Evolutionary conservation across 2,797 vertebrate genomes (phyloP).

Genomic region (Sarcoramphus papa): DNA sequence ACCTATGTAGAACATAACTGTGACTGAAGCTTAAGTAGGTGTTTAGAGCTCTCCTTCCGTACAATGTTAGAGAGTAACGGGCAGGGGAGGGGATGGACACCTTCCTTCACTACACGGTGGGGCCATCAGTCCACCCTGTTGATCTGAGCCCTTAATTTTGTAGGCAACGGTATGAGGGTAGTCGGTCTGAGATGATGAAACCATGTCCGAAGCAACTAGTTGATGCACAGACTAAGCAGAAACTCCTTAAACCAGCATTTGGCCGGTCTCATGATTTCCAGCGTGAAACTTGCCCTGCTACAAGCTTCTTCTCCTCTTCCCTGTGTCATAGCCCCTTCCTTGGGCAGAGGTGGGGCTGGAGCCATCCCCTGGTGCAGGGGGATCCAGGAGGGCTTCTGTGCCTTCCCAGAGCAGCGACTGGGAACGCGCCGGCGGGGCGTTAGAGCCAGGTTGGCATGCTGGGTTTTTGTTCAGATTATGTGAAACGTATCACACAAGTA

Average conservation of each 20-base stretch:
- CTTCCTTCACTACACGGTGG: neutral
- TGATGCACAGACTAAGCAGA: neutral
- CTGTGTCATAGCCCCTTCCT: neutral
- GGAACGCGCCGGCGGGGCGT: rapidly evolving
- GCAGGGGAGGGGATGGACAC: neutral
- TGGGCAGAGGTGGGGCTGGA: neutral
- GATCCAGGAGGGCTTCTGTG: neutral
- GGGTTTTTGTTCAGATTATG: neutral
- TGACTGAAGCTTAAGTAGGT: neutral
- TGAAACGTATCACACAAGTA: neutral
- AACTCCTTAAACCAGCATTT: neutral
- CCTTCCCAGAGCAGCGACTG: neutral
- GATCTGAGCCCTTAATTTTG: neutral
- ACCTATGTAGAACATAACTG: too few species aligned
- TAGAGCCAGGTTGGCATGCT: neutral
- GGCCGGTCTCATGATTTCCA: neutral
- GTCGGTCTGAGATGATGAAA: neutral
- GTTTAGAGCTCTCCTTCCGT: neutral
- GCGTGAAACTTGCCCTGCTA: neutral
- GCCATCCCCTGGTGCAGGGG: neutral
- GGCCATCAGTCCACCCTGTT: neutral
- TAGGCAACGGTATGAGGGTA: neutral
- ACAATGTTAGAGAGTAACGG: neutral
- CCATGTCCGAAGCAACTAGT: rapidly evolving
- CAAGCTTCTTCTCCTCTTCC: neutral